Evolutionary conservation across 1,140 invertebrate species (phyloP), one percentile per base, ranked within the genome.

Genomic region (Neelides sp.): DNA sequence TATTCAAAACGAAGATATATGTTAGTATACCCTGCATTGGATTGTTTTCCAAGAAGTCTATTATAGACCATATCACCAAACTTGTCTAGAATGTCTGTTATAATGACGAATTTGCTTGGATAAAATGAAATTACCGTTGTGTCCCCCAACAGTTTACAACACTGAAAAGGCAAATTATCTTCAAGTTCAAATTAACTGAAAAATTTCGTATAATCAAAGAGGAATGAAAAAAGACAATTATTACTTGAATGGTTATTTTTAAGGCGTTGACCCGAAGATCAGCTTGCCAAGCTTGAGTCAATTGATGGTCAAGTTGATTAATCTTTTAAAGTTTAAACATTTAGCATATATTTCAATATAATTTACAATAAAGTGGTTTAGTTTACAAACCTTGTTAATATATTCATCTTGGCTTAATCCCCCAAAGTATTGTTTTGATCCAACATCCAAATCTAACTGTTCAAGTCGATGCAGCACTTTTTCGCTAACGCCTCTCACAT

Each of bases 91-190:
- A 96, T 90, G 65, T 97, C 92, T 36, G 89, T 94, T 35, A 97
- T 84, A 1, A 97, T 73, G 24, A 94, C 85, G 78, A 92, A 98
- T 75, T 97, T 96, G 69, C 89, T 94, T 0, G 94, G 93, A 75
- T 97, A 98, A 71, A 97, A 97, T 60, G 82, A 81, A 62, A 93
- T 78, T 1, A 85, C 88, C 55, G 78, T 80, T 13, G 83, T 85
- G 64, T 95, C 88, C 4, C 83, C 79, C 22, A 97, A 69, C 57
- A 96, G 70, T 73, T 96, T 95, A 19, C 90, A 85, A 72, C 89
- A 94, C 75, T 96, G 64, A 35, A 73, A 71, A 62, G 62, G 55
- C 57, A 42, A 61, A 41, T 44, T 22, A 43, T 48, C 52, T 37
- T 39, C 41, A 15, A 27, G 17, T 12, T 41, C 34, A 32, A 4